Percentiles rank a stretch among this genome's conserved stretches.
Conservation (phyloP, 2,888 invertebrate genomes). For the Agrochola macilenta region DNA sequence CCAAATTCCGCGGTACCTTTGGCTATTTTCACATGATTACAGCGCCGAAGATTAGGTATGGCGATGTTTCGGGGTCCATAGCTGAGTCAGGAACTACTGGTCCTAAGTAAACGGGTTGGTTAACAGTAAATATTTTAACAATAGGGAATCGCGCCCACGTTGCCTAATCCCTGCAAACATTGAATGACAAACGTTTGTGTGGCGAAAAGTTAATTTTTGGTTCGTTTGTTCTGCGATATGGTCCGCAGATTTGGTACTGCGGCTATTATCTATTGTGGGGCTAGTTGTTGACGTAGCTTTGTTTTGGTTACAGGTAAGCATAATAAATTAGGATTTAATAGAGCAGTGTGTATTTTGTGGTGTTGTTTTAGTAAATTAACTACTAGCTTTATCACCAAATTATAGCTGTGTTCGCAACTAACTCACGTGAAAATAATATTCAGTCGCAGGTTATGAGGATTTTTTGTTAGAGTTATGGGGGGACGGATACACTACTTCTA, state of each 20-base stretch:
- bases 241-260: conserved; percentile 29
- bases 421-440: neutral
- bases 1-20: conserved; percentile 66
- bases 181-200: conserved; percentile 64
- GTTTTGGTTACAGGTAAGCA: conserved; percentile 42
- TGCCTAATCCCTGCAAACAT: conserved; percentile 55
- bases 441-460: too few species aligned
- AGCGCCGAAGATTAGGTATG: conserved; percentile 62
- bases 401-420: neutral
- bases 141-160: conserved; percentile 64
- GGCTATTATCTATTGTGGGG: conserved; percentile 26
- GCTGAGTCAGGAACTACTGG: conserved; percentile 80
- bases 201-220: conserved; percentile 60
- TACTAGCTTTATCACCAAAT: conserved; percentile 10
- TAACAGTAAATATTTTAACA: conserved; percentile 81
- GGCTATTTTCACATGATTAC: conserved; percentile 70
- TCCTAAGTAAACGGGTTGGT: conserved; percentile 80
- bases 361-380: conserved; percentile 25
- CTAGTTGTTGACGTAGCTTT: conserved; percentile 26
- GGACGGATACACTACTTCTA: neutral
- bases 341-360: conserved; percentile 26
- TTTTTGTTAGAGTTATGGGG: too few species aligned
- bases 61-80: conserved; percentile 67
- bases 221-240: conserved; percentile 40
- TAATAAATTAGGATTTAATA: conserved; percentile 44